Evolutionary conservation across 2,113 vertebrate genomes (phyloP), one percentile per base, ranked within the genome.

Genomic region (Leucopternis melanops): DNA sequence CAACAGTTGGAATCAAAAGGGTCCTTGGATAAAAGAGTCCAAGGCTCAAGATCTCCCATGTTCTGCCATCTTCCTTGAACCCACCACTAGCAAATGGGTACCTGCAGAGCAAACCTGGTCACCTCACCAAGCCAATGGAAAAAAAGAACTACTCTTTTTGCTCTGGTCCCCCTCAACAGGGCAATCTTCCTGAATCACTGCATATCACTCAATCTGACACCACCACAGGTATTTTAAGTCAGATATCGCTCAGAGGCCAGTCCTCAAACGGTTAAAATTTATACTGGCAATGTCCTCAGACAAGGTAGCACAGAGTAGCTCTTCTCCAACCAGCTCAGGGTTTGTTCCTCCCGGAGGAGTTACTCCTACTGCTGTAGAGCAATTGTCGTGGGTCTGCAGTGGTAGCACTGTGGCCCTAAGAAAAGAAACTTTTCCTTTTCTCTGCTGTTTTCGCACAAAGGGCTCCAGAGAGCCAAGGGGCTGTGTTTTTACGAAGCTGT

Each of bases 361-460:
- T 61, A 42, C 16, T 49, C 11, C 21, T 36, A 3, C 3, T 59
- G 44, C 26, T 61, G 38, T 16, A 59, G 19, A 88, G 16, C 67
- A 54, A 6, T 18, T 16, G 6, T 40, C 4, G 1, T 19, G 12
- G 34, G 16, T 27, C 50, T 71, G 50, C 61, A 57, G 59, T 1
- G 1, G 19, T 27, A 42, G 13, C 16, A 18, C 32, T 6, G 2
- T 0, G 10, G 32, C n/a, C 36, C 34, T 8, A 17, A 55, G 15
- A 78, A 73, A 49, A 16, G 34, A 32, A 73, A 59, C 6, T 26
- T 31, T 63, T 50, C 32, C 7, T 72, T 62, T 62, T 38, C 34
- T 44, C 20, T 58, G 13, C 11, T 44, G 8, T 26, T 81, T 81
- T 38, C 6, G 34, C 6, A 5, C 15, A 15, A 80, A 52, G 26